Percentiles rank a stretch among this genome's conserved stretches.
These are phyloP conservation scores for Palythoa grandiflora DNA, from an alignment of 92 coral and sea anemone genomes.

Conservation along the genomic window DNA sequence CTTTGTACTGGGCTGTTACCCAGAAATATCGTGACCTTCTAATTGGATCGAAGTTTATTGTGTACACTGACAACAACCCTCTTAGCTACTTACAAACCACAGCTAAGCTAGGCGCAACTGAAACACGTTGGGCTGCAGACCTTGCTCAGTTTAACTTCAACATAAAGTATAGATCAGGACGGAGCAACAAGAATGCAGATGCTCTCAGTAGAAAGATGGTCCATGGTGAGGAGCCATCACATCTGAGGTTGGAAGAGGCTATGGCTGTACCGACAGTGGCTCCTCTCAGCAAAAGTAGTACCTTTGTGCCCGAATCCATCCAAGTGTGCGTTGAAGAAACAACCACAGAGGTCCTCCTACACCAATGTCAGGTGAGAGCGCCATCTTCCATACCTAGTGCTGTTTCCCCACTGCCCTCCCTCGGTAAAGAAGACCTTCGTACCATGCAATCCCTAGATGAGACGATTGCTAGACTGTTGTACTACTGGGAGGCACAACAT, in stretches of 20 bases:
- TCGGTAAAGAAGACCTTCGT: conserved; percentile 40
- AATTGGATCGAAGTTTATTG: conserved; percentile 57
- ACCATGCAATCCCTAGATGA: conserved; percentile 50
- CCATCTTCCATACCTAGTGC: conserved; percentile 11
- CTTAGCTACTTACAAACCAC: conserved; percentile 73
- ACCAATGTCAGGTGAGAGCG: conserved; percentile 48
- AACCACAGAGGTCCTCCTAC: conserved; percentile 34
- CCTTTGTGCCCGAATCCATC: conserved; percentile 47
- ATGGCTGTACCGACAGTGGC: background rate
- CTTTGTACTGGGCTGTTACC: conserved; percentile 79
- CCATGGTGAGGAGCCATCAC: conserved; percentile 60
- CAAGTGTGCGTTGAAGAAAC: conserved; percentile 32
- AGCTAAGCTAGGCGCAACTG: conserved; percentile 69
- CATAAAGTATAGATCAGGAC: conserved; percentile 63
- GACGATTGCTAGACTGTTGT: conserved; percentile 56
- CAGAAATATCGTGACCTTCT: conserved; percentile 72
- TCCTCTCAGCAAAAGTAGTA: conserved; percentile 19
- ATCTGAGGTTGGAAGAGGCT: conserved; percentile 51
- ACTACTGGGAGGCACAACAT: conserved; percentile 55
- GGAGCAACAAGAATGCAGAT: conserved; percentile 63
- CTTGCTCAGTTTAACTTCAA: conserved; percentile 67
- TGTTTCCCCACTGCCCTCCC: conserved; percentile 32
- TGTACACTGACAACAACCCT: conserved; percentile 49
- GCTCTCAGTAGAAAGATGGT: conserved; percentile 63
- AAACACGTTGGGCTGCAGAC: conserved; percentile 65